Base-by-base conservation (phyloP, 1,140 invertebrate species). In the Brachystomella parvula region DNA sequence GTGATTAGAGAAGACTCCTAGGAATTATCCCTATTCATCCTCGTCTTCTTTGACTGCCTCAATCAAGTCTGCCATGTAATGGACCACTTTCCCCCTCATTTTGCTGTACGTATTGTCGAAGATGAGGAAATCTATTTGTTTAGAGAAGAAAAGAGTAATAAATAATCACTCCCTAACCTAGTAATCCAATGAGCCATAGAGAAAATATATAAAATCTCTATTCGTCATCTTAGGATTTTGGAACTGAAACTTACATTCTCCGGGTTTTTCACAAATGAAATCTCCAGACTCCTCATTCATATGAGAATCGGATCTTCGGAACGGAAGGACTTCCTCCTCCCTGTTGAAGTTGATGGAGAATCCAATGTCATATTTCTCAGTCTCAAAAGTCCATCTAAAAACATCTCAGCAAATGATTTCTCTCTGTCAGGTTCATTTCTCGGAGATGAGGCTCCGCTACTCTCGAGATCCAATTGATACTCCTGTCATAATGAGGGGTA, bases 341-440 rank as follows among this genome's bases (percentile, higher is more conserved):
- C 57, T 3, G 30, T 59, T 59, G 57, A 59, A 32, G 26, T 59
- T 59, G 57, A 59, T 31, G 21, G 57, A 59, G 30, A 59, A 59
- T 59, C 57, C 57, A 29, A 59, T 59, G 57, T 59, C 57, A 59
- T 59, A 59, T 12, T 12, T 30, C 30, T 59, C 26, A 6, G 57
- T 59, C 57, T 3, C 3, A 29, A 59, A 59, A 26, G 30, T 59
- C 57, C 57, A 59, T 29, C 57, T 59, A 31, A 30, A 32, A 12
- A 12, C 3, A 59, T 39, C 6, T 19, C 6, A 39, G 6, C 35
- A 39, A 39, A 39, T 39, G 35, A n/a, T n/a, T n/a, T n/a, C n/a
- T n/a, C n/a, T n/a, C n/a, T n/a, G n/a, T n/a, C n/a, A n/a, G n/a
- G n/a, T n/a, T n/a, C n/a, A n/a, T n/a, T n/a, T n/a, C n/a, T n/a